Evolutionary conservation across 2,113 vertebrate species (phyloP), one percentile per base, ranked within the genome.

Genomic region (Brevimyrus niger): DNA sequence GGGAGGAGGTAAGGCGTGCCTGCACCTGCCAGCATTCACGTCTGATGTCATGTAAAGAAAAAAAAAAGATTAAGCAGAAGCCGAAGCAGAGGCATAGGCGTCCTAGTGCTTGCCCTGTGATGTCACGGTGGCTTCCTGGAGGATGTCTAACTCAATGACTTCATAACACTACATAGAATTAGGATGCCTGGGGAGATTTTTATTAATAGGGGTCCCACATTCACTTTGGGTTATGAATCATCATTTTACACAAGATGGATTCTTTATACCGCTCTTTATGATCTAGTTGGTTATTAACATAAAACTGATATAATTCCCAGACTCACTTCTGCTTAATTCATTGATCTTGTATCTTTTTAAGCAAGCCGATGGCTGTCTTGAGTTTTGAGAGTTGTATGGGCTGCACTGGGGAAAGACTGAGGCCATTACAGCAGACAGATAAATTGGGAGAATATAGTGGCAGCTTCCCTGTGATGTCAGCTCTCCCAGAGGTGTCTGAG

Each of bases 1-100:
- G 96, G 96, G 96, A 96, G 87, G 96, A 96, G 95, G 96, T 96
- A 92, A 94, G 93, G 17, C 10, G 2, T 42, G 17, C 15, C 35
- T 42, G 31, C 35, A 80, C 42, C 73, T 80, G 11, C 46, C 82
- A 23, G 15, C 42, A 10, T 47, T 84, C 82, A 55, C 85, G 27
- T 87, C 53, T 55, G 2, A 42, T 47, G 23, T 80, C 35, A 76
- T 38, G 13, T 42, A 19, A 35, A 15, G 35, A 69, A 73, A 73
- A 31, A 44, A 17, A 38, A 82, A 46, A 44, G 76, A 82, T 21
- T 19, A 44, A 42, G 31, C 76, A 35, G 31, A 11, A 82, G 76
- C 17, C 0, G 38, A 82, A 19, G 15, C 76, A 9, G 80, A 46
- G 46, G 80, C 31, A 82, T 9, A 69, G 4, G 69, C 69, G 4